Percentiles rank a stretch among this genome's conserved stretches.
phyloP scores from a whole-genome alignment of 2,113 vertebrate species.

The Eira barbara region DNA sequence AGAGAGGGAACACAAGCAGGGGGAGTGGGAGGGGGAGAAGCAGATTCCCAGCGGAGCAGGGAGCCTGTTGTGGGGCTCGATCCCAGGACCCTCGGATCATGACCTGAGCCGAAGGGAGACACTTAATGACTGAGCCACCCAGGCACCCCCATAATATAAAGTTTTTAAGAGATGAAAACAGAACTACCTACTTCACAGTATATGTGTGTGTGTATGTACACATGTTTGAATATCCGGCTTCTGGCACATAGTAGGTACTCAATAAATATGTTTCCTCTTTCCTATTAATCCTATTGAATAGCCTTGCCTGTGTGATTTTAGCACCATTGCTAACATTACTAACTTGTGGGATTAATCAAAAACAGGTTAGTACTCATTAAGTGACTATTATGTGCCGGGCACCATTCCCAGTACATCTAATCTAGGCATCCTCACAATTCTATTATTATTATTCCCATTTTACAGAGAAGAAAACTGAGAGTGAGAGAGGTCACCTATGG shows the following conservation, averaged over 20 bases:
- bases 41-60: too few species aligned
- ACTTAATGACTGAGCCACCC: too few species aligned
- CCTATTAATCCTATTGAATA: neutral
- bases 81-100: too few species aligned
- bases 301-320: neutral
- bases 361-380: neutral
- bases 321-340: neutral
- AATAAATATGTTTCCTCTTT: neutral
- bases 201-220: neutral
- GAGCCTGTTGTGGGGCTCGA: too few species aligned
- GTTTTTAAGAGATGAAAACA: neutral
- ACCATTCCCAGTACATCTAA: neutral
- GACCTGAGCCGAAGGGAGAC: too few species aligned
- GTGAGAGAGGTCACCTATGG: neutral
- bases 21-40: too few species aligned
- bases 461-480: neutral
- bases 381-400: neutral
- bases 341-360: neutral
- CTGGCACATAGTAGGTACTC: neutral
- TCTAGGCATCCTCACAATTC: neutral
- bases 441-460: neutral
- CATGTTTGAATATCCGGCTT: neutral
- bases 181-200: neutral
- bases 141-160: neutral
- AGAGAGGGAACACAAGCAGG: too few species aligned